Conservation (phyloP, 2,113 vertebrate genomes). For the Tragelaphus buxtoni region DNA sequence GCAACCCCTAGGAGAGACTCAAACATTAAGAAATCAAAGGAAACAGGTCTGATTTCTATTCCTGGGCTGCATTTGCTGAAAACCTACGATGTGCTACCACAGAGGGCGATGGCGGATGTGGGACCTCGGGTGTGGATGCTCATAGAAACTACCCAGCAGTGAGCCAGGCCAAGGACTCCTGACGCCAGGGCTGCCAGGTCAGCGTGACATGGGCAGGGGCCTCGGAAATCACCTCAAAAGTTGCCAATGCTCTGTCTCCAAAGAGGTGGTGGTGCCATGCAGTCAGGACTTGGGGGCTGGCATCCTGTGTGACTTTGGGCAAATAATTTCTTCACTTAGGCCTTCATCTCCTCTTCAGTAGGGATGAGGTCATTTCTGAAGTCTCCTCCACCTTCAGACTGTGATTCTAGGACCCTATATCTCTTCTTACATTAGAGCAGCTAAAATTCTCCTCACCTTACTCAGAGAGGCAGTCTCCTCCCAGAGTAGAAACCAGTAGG, state of each 20-base stretch:
- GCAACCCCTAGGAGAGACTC: not conserved
- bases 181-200: not conserved
- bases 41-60: not conserved
- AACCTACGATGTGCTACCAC: not conserved
- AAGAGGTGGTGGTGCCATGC: not conserved
- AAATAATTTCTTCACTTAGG: not conserved
- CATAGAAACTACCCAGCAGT: not conserved
- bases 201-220: not conserved
- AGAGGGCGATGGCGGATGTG: not conserved
- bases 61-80: not conserved
- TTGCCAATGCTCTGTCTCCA: not conserved
- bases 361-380: not conserved
- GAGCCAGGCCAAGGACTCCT: not conserved
- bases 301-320: not conserved
- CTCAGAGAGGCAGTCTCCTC: not conserved
- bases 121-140: not conserved
- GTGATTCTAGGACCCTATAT: not conserved
- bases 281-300: not conserved
- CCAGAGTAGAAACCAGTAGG: not conserved
- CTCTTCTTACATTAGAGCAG: not conserved
- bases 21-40: not conserved
- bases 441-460: not conserved
- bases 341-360: not conserved
- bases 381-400: not conserved
- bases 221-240: not conserved